A percentile compares a stretch with the other conserved stretches of the same genome.
phyloP scores from a whole-genome alignment of 2,113 vertebrate genomes.

The Fulmarus glacialis region DNA sequence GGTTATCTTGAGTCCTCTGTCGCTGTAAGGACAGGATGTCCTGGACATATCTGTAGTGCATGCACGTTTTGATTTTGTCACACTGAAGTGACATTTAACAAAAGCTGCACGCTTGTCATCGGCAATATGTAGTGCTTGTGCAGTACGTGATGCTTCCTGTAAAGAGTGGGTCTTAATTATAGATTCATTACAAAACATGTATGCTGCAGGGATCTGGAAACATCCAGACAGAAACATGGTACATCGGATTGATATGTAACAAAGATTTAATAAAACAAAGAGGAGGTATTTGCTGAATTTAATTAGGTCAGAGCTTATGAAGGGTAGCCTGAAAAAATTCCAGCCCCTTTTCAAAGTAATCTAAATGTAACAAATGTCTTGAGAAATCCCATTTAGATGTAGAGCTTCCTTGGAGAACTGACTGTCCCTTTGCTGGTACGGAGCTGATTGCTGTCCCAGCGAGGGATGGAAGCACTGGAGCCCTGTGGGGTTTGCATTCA shows the following conservation, averaged over 20 bases:
- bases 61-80: neutral
- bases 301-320: neutral
- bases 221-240: neutral
- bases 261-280: neutral
- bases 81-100: neutral
- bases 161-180: neutral
- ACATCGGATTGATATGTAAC: rapidly evolving
- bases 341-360: neutral
- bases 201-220: neutral
- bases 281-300: neutral
- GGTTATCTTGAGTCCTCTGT: neutral
- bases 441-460: neutral
- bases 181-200: neutral
- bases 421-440: neutral
- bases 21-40: neutral
- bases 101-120: rapidly evolving
- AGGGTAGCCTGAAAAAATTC: neutral
- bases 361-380: neutral
- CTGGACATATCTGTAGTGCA: neutral
- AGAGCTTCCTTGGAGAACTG: neutral
- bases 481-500: neutral
- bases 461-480: neutral
- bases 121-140: neutral
- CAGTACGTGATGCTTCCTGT: neutral
- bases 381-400: neutral